Conservation (phyloP, 64 coral and sea anemone genomes). For the Stichodactyla helianthus region DNA sequence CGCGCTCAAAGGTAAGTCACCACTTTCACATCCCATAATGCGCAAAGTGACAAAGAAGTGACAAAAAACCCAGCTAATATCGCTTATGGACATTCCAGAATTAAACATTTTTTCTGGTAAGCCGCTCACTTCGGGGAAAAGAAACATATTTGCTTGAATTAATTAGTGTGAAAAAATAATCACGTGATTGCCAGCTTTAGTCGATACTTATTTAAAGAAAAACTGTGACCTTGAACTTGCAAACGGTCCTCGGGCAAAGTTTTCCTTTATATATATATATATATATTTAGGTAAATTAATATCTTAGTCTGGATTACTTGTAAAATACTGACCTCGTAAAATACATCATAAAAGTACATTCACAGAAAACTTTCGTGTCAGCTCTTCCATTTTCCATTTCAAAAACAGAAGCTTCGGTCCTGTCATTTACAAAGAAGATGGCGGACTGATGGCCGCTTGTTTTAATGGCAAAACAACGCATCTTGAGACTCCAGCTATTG, state of each 20-base stretch:
- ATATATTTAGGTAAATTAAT: neutral
- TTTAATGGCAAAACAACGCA: conserved; percentile 47
- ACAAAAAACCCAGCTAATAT: no score
- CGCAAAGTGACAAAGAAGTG: no score
- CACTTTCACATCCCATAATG: no score
- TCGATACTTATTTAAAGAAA: neutral
- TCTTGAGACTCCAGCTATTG: conserved; percentile 68
- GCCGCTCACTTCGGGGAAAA: no score
- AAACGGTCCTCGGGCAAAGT: neutral
- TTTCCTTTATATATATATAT: neutral
- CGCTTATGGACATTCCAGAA: no score
- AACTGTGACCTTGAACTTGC: neutral
- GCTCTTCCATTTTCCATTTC: neutral
- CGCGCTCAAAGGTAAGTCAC: neutral
- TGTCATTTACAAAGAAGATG: conserved; percentile 1
- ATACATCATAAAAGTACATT: no score
- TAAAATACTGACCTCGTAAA: no score
- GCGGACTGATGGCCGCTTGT: conserved; percentile 6
- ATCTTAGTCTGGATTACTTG: neutral
- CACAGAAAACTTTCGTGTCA: neutral
- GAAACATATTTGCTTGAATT: no score
- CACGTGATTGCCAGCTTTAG: no score
- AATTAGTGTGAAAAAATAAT: no score
- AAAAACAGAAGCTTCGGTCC: conserved; percentile 20
- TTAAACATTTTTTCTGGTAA: no score